A percentile compares a stretch with the other conserved stretches of the same genome.
These are phyloP conservation scores for Heliconius sara DNA, from an alignment of 2,888 invertebrate genomes.

Conservation along the genomic window DNA sequence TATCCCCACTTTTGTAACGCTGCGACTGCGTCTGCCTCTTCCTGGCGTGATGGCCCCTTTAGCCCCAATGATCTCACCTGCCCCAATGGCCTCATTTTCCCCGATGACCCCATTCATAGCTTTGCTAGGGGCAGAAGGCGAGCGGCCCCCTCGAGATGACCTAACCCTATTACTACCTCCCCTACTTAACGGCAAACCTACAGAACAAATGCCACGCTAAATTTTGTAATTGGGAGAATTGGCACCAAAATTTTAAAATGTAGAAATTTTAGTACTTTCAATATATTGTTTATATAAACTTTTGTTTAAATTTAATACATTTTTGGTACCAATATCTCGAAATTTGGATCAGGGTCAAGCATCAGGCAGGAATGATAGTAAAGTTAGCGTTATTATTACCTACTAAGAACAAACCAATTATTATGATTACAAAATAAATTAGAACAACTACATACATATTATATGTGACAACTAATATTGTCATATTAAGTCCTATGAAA, in stretches of 20 bases:
- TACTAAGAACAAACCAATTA: conserved; percentile 16
- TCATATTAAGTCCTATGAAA: background rate
- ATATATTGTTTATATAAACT: background rate
- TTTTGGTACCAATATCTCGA: conserved; percentile 37
- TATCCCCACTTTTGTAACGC: conserved; percentile 82
- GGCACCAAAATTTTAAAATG: conserved; percentile 34
- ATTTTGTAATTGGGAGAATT: conserved; percentile 48
- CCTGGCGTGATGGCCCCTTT: conserved; percentile 57
- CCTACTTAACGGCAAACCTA: conserved; percentile 87
- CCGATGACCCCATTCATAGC: conserved; percentile 54
- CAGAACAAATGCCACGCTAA: conserved; percentile 69
- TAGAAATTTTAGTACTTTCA: no score
- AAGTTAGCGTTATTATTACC: conserved; percentile 21
- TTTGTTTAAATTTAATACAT: background rate
- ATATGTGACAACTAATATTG: background rate
- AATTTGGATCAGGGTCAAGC: conserved; percentile 59
- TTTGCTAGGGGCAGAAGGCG: conserved; percentile 77
- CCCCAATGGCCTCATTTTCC: conserved; percentile 54
- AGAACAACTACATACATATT: background rate
- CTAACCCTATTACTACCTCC: conserved; percentile 84
- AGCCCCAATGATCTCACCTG: conserved; percentile 51
- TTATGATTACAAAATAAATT: background rate
- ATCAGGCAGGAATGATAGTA: conserved; percentile 73
- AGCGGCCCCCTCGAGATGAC: conserved; percentile 79
- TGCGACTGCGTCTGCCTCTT: conserved; percentile 76